Evolutionary conservation across 1,140 invertebrate species (phyloP).

Genomic region (Sycophila sp.): DNA sequence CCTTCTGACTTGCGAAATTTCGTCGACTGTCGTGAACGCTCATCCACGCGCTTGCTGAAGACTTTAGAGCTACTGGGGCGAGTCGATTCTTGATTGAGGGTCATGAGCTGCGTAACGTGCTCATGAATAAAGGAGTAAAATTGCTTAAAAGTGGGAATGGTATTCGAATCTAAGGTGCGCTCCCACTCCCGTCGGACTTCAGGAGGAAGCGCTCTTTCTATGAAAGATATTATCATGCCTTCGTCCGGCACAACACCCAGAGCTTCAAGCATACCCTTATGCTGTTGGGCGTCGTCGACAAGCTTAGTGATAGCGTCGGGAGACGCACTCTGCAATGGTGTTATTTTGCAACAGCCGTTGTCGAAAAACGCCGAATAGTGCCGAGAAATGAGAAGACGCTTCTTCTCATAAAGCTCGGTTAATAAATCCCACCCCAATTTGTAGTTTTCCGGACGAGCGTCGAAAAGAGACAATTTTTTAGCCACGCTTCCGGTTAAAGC

Average conservation of each 20-base stretch:
- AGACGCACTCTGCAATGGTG: background rate
- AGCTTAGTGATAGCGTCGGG: background rate
- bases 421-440: conserved; percentile 39
- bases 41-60: background rate
- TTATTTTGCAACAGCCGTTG: too few species aligned
- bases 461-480: conserved; percentile 23
- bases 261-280: background rate
- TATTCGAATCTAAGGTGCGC: background rate
- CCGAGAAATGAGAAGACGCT: conserved; percentile 22
- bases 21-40: too few species aligned
- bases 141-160: background rate
- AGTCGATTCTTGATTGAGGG: too few species aligned
- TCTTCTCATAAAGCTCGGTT: conserved; percentile 31
- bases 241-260: background rate
- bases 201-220: background rate
- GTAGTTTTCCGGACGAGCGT: conserved; percentile 38
- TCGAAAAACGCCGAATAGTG: background rate
- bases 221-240: background rate
- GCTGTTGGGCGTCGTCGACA: background rate
- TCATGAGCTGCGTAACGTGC: too few species aligned
- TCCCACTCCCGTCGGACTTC: background rate
- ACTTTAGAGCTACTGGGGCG: background rate
- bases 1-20: too few species aligned
- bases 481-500: conserved; percentile 8
- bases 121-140: background rate